Evolutionary conservation across 2,888 invertebrate species (phyloP).

Genomic region (Agrochola lychnidis): DNA sequence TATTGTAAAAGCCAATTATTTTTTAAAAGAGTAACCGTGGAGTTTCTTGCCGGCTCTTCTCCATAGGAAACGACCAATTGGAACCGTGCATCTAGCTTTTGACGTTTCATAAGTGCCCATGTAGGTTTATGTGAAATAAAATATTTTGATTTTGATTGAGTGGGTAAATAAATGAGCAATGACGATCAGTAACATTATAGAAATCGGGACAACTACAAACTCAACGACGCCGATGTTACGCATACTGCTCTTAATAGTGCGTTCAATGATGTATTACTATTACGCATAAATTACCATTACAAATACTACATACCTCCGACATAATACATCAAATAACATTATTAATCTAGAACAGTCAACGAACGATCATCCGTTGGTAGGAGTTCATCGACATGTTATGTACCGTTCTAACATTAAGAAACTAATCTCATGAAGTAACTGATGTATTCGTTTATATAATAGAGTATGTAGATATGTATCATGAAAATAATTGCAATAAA

Average conservation of each 20-base stretch:
- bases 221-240: neutral
- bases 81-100: no score
- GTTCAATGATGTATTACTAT: neutral
- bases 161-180: neutral
- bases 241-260: neutral
- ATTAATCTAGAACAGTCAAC: slow-evolving; percentile 34
- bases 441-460: slow-evolving; percentile 27
- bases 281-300: neutral
- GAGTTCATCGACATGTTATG: slow-evolving; percentile 52
- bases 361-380: slow-evolving; percentile 14
- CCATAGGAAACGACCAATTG: no score
- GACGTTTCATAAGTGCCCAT: no score
- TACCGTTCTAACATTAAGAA: slow-evolving; percentile 42
- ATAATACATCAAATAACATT: neutral
- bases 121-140: no score
- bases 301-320: neutral
- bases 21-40: no score
- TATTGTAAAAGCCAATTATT: no score
- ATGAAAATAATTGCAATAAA: slow-evolving; percentile 2
- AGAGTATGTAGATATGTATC: neutral
- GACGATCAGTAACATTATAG: neutral
- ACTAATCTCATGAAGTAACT: slow-evolving; percentile 26
- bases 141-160: no score
- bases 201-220: neutral
- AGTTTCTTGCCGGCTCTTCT: no score